phyloP scores from a whole-genome alignment of 2,113 vertebrate species.

The Elephantulus edwardii region DNA sequence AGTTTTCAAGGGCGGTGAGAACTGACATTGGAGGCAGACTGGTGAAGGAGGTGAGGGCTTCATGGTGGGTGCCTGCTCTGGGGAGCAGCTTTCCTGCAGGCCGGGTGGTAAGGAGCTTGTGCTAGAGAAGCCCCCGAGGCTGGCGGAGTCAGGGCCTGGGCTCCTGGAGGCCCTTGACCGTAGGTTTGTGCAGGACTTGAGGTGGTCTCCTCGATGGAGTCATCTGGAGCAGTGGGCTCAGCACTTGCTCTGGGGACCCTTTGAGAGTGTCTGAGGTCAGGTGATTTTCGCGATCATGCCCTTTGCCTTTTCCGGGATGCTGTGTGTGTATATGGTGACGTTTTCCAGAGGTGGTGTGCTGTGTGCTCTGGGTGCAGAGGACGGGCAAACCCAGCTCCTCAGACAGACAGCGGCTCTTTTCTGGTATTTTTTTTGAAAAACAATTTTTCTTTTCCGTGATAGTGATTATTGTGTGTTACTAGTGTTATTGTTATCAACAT shows the following conservation, averaged over 20 bases:
- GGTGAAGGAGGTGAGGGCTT: neutral
- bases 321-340: neutral
- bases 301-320: neutral
- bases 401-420: too few relatives aligned
- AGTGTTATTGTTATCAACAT: too few relatives aligned
- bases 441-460: too few relatives aligned
- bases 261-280: neutral
- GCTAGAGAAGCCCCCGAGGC: too few relatives aligned
- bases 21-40: neutral
- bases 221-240: neutral
- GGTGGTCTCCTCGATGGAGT: neutral
- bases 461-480: too few relatives aligned
- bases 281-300: neutral
- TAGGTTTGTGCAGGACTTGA: neutral
- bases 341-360: neutral
- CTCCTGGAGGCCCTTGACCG: neutral
- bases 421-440: too few relatives aligned
- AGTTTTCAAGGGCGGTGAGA: neutral
- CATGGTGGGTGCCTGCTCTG: too few relatives aligned
- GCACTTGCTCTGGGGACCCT: neutral
- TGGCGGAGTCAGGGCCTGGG: too few relatives aligned
- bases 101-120: neutral
- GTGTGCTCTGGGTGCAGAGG: neutral
- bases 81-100: neutral
- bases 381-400: too few relatives aligned